Conservation (phyloP, 2,888 invertebrate species). For the Anarsia innoxiella region DNA sequence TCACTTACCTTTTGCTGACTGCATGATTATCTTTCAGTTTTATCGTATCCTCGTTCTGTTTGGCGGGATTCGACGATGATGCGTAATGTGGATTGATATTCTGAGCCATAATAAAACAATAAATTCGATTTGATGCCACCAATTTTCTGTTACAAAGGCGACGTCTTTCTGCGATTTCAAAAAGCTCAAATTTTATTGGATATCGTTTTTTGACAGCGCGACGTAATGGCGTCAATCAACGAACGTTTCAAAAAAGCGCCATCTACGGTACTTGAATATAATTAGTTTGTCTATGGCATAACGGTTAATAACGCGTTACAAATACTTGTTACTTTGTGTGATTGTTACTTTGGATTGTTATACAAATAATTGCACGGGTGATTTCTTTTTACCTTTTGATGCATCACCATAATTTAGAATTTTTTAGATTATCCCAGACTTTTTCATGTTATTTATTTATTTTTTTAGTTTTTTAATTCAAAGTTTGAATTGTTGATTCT, state of each 20-base stretch:
- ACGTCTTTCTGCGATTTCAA: slow-evolving; percentile 68
- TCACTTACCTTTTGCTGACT: slow-evolving; percentile 88
- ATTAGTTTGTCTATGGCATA: slow-evolving; percentile 12
- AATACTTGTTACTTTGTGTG: background rate
- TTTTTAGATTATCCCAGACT: too few relatives aligned
- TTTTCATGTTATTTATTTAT: too few relatives aligned
- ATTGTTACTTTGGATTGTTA: too few relatives aligned
- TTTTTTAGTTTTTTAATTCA: too few relatives aligned
- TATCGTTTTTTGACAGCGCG: slow-evolving; percentile 53
- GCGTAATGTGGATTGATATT: slow-evolving; percentile 89
- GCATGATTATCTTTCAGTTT: slow-evolving; percentile 89
- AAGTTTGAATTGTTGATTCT: too few relatives aligned
- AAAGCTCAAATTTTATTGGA: slow-evolving; percentile 70
- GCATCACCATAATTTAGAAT: too few relatives aligned
- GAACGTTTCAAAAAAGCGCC: slow-evolving; percentile 22
- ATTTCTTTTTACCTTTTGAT: too few relatives aligned
- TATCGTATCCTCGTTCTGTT: slow-evolving; percentile 87
- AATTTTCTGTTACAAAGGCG: slow-evolving; percentile 60
- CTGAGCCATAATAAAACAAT: slow-evolving; percentile 82
- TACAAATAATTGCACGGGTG: too few relatives aligned
- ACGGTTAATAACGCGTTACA: slow-evolving; percentile 1
- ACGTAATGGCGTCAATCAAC: slow-evolving; percentile 55
- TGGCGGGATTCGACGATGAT: slow-evolving; percentile 81
- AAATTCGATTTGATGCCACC: slow-evolving; percentile 44
- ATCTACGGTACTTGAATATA: slow-evolving; percentile 22